Percentiles rank a stretch among this genome's conserved stretches.
These are phyloP conservation scores for Zosterops borbonicus DNA, from an alignment of 2,113 vertebrate species.

Conservation along the genomic window DNA sequence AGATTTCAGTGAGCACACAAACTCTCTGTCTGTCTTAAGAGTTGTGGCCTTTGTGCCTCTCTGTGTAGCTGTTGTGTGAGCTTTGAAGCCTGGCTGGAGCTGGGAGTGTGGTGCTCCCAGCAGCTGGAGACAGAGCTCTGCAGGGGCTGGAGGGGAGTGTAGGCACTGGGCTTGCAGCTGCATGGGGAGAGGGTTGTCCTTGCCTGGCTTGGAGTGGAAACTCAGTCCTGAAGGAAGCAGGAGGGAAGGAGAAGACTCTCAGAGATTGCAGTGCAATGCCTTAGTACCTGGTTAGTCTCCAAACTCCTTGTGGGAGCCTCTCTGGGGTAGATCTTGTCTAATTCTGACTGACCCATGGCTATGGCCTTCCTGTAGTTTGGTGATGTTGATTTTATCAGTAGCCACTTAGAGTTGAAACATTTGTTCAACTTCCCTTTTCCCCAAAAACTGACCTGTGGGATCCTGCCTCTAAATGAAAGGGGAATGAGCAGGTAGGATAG, in stretches of 20 bases:
- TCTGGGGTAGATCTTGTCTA: background rate
- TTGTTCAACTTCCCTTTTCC: background rate
- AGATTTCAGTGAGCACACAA: background rate
- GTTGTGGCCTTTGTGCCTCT: background rate
- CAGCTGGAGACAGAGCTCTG: background rate
- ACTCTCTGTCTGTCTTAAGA: background rate
- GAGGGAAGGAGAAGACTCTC: background rate
- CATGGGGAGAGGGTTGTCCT: background rate
- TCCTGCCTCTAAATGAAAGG: background rate
- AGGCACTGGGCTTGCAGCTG: background rate
- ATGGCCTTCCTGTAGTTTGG: background rate
- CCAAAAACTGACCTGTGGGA: background rate
- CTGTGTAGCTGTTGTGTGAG: background rate
- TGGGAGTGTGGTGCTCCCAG: fast-evolving
- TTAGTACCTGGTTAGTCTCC: background rate
- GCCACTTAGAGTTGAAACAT: background rate
- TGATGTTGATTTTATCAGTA: background rate
- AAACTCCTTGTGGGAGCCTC: background rate
- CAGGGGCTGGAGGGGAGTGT: background rate
- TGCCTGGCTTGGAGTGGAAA: background rate
- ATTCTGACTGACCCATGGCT: background rate
- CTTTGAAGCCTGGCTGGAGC: background rate
- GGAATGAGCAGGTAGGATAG: background rate
- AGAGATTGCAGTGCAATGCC: background rate
- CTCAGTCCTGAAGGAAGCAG: background rate